Base-by-base conservation (phyloP, 2,797 vertebrate genomes). In the Gymnothorax reevesii region DNA sequence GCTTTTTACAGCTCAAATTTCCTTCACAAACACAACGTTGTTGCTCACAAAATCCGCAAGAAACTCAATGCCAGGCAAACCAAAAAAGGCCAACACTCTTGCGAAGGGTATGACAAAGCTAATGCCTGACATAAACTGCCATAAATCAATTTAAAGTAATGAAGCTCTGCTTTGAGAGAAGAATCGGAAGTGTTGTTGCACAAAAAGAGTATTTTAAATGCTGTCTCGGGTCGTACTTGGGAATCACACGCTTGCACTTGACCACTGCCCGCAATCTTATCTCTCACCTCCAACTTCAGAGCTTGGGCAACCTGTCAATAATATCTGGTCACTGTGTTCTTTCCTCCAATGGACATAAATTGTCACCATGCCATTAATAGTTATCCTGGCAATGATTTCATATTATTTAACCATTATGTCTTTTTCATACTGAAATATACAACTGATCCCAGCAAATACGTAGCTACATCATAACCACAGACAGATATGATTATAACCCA, bases 11-110 rank as follows among this genome's bases (percentile, higher is more conserved):
- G 12, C 33, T 83, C 83, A 52, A 57, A 27, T 62, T 59, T 49
- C 73, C 20, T 84, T 83, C 59, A 55, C 27, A 54, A 57, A 69
- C 69, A 22, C 75, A 84, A 77, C 77, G 71, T 83, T 69, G 64
- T 66, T 69, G 64, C 10, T 22, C 22, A n/a, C 64, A 69, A 22
- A 25, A 75, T 75, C 13, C 71, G 13, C 69, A 9, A 73, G 33
- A 10, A 4, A 8, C 66, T 25, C n/a, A 71, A 49, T 77, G 69
- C 69, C 69, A 27, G 69, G 73, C 20, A 42, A 77, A 42, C 49
- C 73, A 75, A 17, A 75, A 12, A 17, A 33, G 33, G 25, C 33
- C 33, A 13, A 12, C 71, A 4, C 27, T 75, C 71, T 15, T 75
- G 71, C 15, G 25, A 42, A 42, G 42, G 6, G 42, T 33, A 4